Percentiles rank a stretch among this genome's conserved stretches.
Evolutionary conservation across 2,797 vertebrate species (phyloP).

Genomic region (Australoheros facetus): DNA sequence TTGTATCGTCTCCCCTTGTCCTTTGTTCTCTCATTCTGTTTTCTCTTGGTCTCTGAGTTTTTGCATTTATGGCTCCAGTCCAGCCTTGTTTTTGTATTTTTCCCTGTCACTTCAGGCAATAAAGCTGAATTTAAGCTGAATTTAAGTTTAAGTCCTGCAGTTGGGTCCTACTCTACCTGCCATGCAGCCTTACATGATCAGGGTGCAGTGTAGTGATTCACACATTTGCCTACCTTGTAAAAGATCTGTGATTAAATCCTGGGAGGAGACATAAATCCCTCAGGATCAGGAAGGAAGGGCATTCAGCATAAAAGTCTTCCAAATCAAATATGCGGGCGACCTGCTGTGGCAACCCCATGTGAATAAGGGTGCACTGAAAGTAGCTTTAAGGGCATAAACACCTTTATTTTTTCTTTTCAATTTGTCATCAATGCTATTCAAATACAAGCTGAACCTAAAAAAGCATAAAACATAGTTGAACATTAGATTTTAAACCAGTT

Average conservation of each 20-base stretch:
- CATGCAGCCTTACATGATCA: too few species aligned
- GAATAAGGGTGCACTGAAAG: neutral
- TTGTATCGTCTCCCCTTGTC: too few species aligned
- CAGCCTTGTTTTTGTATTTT: too few species aligned
- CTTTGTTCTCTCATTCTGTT: too few species aligned
- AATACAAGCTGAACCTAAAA: neutral
- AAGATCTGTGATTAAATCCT: neutral
- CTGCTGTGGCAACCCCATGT: fast-evolving
- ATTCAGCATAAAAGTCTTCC: neutral
- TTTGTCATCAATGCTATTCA: neutral
- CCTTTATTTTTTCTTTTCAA: neutral
- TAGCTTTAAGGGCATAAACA: neutral
- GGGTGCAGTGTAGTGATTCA: neutral
- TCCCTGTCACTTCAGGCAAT: too few species aligned
- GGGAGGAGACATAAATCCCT: neutral
- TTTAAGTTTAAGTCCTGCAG: too few species aligned
- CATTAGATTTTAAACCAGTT: neutral
- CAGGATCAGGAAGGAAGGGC: neutral
- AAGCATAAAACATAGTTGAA: neutral
- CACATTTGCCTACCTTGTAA: neutral
- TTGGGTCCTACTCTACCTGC: too few species aligned
- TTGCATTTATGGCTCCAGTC: too few species aligned
- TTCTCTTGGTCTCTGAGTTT: too few species aligned
- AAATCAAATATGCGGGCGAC: neutral
- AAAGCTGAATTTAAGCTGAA: too few species aligned